A percentile compares a stretch with the other conserved stretches of the same genome.
phyloP scores from a whole-genome alignment of 2,888 invertebrate species.

The Frankliniella fusca region DNA sequence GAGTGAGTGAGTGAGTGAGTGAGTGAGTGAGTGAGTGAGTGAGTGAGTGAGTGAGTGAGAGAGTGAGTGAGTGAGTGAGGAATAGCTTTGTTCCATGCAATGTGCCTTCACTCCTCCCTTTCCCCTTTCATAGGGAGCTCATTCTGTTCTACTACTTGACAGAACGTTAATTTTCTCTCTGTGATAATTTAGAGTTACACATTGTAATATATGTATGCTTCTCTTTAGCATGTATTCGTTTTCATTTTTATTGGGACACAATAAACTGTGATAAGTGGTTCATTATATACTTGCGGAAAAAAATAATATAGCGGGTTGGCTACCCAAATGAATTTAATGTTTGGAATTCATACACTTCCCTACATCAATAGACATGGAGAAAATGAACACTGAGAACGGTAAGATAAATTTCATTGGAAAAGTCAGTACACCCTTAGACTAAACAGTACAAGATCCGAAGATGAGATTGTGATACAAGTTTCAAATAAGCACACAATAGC shows the following conservation, averaged over 20 bases:
- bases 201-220: neutral
- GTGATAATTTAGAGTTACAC: constrained; percentile 9
- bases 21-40: no score
- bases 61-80: no score
- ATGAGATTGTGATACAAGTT: neutral
- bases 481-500: no score
- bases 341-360: neutral
- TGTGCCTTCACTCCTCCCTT: no score
- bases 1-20: no score
- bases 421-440: constrained; percentile 18
- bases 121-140: no score
- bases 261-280: constrained; percentile 24
- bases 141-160: no score
- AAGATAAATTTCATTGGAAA: neutral
- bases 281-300: no score
- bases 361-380: neutral
- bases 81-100: no score
- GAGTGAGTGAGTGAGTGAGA: no score
- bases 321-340: neutral
- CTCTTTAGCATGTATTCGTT: neutral
- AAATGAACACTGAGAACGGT: neutral
- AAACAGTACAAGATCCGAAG: neutral
- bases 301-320: neutral
- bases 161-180: neutral
- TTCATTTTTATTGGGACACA: constrained; percentile 7